Evolutionary conservation across 2,888 invertebrate species (phyloP), one percentile per base, ranked within the genome.

Genomic region (Quadroppia sp.): DNA sequence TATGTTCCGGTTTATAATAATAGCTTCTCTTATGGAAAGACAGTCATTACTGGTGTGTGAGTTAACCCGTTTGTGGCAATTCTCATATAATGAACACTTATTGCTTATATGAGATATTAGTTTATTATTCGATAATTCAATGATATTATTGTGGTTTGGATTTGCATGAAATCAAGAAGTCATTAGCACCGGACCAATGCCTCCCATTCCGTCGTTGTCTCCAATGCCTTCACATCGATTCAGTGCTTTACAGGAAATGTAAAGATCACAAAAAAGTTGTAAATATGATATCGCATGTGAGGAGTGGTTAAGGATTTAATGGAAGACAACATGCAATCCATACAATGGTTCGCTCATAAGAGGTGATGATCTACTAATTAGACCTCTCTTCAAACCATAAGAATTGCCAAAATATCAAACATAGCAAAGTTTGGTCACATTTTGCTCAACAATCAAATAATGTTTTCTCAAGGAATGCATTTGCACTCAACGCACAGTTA

Each of bases 161-260:
- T 64, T 64, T 64, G 64, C 67, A 67, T 67, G 61, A 61, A 28
- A 67, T 67, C 67, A 67, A 67, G 67, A 67, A 67, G 42, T 67
- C 67, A 67, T 67, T 67, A 67, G 67, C 67, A 42, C 42, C 67
- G 67, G 67, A 30, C 30, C 30, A 61, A 11, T 61, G 61, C 61
- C 32, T 61, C 25, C 61, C 30, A 30, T 56, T 25, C 20, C 48
- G 4, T 4, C 56, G 2, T 28, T 56, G 23, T 28, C 30, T 56
- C 13, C 30, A 28, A 28, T 28, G n/a, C 20, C 15, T 48, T 28
- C 56, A 56, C 28, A 32, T 17, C 25, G 17, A 61, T 67, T 67
- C 17, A 42, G 36, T 36, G 20, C 67, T 36, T 67, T 67, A 42
- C 67, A 67, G 67, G 67, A 67, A 67, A 67, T 67, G 13, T 20